phyloP scores from a whole-genome alignment of 2,888 invertebrate species.

The Deilephila porcellus region DNA sequence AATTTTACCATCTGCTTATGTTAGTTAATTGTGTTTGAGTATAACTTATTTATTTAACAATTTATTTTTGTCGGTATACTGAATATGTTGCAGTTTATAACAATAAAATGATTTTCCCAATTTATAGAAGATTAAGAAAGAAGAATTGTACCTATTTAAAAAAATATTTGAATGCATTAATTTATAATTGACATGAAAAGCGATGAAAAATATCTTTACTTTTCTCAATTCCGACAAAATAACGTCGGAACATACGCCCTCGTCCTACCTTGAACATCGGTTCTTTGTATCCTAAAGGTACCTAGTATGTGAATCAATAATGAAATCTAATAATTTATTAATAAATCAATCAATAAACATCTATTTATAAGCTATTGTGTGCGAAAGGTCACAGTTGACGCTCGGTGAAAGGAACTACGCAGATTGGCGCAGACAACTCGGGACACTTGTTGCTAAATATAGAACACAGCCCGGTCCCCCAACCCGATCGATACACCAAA shows the following conservation, averaged over 20 bases:
- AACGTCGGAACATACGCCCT: not conserved
- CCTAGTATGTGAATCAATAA: not conserved
- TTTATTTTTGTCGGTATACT: too few relatives aligned
- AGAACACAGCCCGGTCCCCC: conserved; percentile 64
- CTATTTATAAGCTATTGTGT: conserved; percentile 47
- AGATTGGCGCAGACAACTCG: conserved; percentile 62
- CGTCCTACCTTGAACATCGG: not conserved
- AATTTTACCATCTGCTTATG: too few relatives aligned
- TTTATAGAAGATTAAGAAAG: too few relatives aligned
- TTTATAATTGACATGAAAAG: not conserved
- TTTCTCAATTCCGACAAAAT: not conserved
- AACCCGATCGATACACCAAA: conserved; percentile 66
- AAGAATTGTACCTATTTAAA: too few relatives aligned
- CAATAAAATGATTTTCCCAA: too few relatives aligned
- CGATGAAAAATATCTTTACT: not conserved
- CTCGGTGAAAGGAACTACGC: conserved; percentile 59
- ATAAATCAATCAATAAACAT: conserved; percentile 15
- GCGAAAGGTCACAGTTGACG: conserved; percentile 59
- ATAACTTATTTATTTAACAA: too few relatives aligned
- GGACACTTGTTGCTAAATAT: conserved; percentile 82
- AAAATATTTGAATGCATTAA: not conserved
- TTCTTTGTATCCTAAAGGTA: not conserved
- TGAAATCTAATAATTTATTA: not conserved
- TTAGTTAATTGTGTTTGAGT: too few relatives aligned
- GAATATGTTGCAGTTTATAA: too few relatives aligned